These are phyloP conservation scores for Cyprinodon variegatus DNA, from an alignment of 2,113 vertebrate species.

Conservation along the genomic window DNA sequence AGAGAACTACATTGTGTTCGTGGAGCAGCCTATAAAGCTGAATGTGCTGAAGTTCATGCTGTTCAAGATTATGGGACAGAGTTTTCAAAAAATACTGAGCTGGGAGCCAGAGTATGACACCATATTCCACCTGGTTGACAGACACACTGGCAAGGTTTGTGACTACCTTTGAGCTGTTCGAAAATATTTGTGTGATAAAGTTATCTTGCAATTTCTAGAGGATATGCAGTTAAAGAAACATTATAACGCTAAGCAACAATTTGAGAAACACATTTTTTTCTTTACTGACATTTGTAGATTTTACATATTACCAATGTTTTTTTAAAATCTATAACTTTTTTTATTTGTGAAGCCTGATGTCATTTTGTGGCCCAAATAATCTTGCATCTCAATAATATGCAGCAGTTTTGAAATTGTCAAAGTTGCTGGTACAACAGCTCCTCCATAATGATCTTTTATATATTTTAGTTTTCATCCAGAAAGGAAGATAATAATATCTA, in stretches of 20 bases:
- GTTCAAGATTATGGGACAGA: slow-evolving; percentile 80
- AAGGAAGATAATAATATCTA: background rate
- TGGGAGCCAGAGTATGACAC: slow-evolving; percentile 88
- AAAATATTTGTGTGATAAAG: background rate
- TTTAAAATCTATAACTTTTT: background rate
- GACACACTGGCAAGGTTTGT: slow-evolving; percentile 87
- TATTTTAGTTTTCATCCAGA: background rate
- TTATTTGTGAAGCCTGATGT: too few relatives aligned
- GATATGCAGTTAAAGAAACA: background rate
- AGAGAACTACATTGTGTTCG: slow-evolving; percentile 90
- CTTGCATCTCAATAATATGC: too few relatives aligned
- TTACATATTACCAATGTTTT: background rate
- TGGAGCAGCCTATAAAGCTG: slow-evolving; percentile 90
- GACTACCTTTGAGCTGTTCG: background rate
- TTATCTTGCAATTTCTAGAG: background rate
- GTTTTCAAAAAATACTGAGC: slow-evolving; percentile 81
- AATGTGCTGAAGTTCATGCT: slow-evolving; percentile 85
- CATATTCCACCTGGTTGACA: slow-evolving; percentile 87
- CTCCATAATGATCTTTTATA: background rate
- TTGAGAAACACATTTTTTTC: background rate
- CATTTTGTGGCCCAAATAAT: too few relatives aligned
- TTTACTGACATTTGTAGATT: background rate
- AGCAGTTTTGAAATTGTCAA: background rate
- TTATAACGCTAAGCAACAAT: background rate
- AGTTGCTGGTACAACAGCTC: background rate